Evolutionary conservation across 2,888 invertebrate species (phyloP).

Genomic region (Pristionchus arcanus): DNA sequence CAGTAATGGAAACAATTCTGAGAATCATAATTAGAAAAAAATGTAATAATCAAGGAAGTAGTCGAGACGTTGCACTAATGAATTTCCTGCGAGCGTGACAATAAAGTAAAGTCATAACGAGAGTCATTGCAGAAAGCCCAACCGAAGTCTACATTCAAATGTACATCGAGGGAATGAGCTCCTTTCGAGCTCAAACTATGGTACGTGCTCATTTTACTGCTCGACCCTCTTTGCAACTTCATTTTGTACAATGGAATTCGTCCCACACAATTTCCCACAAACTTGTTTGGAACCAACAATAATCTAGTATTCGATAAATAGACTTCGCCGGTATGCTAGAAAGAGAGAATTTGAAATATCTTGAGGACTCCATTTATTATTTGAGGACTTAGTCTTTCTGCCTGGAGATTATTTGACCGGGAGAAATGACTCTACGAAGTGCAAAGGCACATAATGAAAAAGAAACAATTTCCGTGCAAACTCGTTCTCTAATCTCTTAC

Average conservation of each 20-base stretch:
- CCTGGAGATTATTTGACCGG: too few relatives aligned
- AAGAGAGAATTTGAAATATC: not conserved
- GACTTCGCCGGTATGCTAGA: not conserved
- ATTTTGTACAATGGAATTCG: not conserved
- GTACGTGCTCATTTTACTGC: conserved; percentile 56
- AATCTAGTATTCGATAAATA: conserved; percentile 7
- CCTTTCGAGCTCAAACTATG: conserved; percentile 79
- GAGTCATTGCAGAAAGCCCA: conserved; percentile 66
- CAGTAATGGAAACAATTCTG: not conserved
- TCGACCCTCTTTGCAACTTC: not conserved
- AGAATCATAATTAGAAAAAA: not conserved
- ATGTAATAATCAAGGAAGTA: not conserved
- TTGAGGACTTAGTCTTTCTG: too few relatives aligned
- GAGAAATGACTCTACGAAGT: too few relatives aligned
- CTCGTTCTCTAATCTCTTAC: not conserved
- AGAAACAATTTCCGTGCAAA: not conserved
- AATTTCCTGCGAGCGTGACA: not conserved
- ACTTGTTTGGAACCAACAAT: not conserved
- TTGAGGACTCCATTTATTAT: not conserved
- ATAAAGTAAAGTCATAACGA: not conserved
- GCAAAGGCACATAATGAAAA: not conserved
- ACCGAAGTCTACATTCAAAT: conserved; percentile 76
- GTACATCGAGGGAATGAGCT: conserved; percentile 79
- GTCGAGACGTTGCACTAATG: not conserved
- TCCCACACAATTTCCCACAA: not conserved